Percentiles rank a stretch among this genome's conserved stretches.
Evolutionary conservation across 2,797 vertebrate species (phyloP).

Genomic region (Gambusia yucatana): DNA sequence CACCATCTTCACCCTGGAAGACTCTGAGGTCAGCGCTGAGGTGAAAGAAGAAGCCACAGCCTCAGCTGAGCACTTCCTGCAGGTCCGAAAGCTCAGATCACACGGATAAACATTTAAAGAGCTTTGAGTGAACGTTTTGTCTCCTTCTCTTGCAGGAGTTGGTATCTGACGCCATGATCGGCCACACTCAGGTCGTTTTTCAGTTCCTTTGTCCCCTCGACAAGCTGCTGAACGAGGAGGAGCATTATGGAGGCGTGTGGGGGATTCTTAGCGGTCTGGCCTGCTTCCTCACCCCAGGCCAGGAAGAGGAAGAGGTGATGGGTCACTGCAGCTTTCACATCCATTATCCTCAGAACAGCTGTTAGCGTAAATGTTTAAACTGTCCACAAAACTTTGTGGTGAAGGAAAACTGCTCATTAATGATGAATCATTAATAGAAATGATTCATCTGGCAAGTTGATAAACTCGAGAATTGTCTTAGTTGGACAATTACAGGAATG

Average conservation of each 20-base stretch:
- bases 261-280: constrained; percentile 77
- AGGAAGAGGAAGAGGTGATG: constrained; percentile 81
- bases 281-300: constrained; percentile 75
- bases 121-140: not conserved
- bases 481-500: not conserved
- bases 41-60: constrained; percentile 59
- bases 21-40: constrained; percentile 38
- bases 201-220: constrained; percentile 82
- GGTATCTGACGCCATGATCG: constrained; percentile 68
- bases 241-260: constrained; percentile 75
- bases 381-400: not conserved
- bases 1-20: constrained; percentile 52
- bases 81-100: constrained; percentile 56
- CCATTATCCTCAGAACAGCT: not conserved
- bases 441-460: not conserved
- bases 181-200: constrained; percentile 78
- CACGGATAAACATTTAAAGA: not conserved
- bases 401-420: not conserved
- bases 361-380: not conserved
- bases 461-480: not conserved
- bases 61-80: constrained; percentile 74
- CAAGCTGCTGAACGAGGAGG: constrained; percentile 73
- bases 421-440: not conserved
- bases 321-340: not conserved
- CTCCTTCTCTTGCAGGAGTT: constrained; percentile 63